A percentile compares a stretch with the other conserved stretches of the same genome.
These are phyloP conservation scores for Clusia tigrina DNA, from an alignment of 2,888 invertebrate genomes.

Conservation along the genomic window DNA sequence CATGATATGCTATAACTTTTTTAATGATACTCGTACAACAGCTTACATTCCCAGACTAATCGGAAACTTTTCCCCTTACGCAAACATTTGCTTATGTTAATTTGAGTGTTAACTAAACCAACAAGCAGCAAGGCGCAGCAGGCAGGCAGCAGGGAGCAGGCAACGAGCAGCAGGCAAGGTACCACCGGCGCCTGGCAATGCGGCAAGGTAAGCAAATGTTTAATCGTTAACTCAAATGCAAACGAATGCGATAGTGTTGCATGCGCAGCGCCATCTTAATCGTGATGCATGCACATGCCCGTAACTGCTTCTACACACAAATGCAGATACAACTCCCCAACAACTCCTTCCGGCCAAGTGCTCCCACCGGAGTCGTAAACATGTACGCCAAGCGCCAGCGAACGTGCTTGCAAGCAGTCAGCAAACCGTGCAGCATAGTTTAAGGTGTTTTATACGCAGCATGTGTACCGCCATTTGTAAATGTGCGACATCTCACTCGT, in stretches of 20 bases:
- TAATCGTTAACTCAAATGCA: neutral
- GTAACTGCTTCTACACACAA: no score
- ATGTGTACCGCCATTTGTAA: neutral
- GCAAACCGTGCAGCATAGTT: neutral
- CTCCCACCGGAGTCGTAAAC: conserved; percentile 53
- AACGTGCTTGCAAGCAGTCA: conserved; percentile 8
- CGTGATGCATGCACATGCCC: neutral
- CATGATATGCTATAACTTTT: no score
- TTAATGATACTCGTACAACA: no score
- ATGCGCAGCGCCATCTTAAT: neutral
- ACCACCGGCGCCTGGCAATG: neutral
- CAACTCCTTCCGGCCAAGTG: conserved; percentile 52
- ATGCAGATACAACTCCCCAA: conserved; percentile 40
- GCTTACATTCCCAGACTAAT: no score
- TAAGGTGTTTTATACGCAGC: neutral
- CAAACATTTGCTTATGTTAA: neutral
- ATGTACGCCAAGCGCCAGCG: conserved; percentile 37
- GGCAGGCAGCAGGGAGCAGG: no score
- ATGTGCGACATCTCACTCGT: conserved; percentile 4
- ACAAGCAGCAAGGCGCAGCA: neutral
- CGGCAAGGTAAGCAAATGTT: neutral
- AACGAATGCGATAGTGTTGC: neutral
- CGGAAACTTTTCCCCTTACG: no score
- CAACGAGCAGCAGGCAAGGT: no score
- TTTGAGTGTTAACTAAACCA: neutral